These are phyloP conservation scores for Nematolebias whitei DNA, from an alignment of 2,113 vertebrate genomes.

Conservation along the genomic window DNA sequence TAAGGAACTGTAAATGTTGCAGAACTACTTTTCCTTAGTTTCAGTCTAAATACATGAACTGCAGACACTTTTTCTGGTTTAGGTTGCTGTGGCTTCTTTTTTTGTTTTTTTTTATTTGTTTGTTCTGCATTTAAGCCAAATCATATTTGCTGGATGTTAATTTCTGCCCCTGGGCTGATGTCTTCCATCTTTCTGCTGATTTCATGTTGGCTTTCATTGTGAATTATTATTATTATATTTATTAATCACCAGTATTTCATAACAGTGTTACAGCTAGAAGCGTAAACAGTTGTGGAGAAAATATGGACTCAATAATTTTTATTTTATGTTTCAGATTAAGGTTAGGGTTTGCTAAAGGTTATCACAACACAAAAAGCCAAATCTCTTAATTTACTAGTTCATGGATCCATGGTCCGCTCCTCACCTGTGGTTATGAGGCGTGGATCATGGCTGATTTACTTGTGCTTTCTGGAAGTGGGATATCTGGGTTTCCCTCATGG, in stretches of 20 bases:
- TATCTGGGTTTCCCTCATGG: too few species aligned
- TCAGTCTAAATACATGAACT: conserved; percentile 52
- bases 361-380: too few species aligned
- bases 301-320: too few species aligned
- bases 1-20: neutral
- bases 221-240: conserved; percentile 3
- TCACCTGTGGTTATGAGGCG: too few species aligned
- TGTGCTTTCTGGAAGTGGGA: too few species aligned
- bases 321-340: too few species aligned
- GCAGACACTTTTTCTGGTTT: conserved; percentile 56
- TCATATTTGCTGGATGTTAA: conserved; percentile 59
- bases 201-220: conserved; percentile 27
- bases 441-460: too few species aligned
- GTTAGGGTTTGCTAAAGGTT: too few species aligned
- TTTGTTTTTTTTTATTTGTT: too few species aligned
- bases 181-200: conserved; percentile 12
- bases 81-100: conserved; percentile 50
- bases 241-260: conserved; percentile 1
- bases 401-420: too few species aligned
- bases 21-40: neutral
- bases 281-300: too few species aligned
- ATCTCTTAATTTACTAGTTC: too few species aligned
- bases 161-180: conserved; percentile 23
- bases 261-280: neutral
- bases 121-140: conserved; percentile 55